A percentile compares a stretch with the other conserved stretches of the same genome.
phyloP scores from a whole-genome alignment of 2,113 vertebrate species.

The Thamnophis sirtalis region DNA sequence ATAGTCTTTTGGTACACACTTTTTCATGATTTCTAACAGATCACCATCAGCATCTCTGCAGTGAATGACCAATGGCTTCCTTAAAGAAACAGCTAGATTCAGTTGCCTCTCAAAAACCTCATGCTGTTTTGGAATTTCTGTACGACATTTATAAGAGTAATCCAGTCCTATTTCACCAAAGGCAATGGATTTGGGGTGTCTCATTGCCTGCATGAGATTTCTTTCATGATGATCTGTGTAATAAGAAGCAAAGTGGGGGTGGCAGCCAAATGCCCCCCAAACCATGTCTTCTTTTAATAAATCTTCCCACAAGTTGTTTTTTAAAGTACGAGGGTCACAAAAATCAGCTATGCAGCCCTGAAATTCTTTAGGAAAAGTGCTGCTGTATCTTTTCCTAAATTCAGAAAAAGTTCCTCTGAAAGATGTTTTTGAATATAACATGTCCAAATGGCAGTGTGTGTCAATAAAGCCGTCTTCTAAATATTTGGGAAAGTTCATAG shows the following conservation, averaged over 20 bases:
- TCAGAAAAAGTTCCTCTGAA: slow-evolving; percentile 74
- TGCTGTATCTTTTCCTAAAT: slow-evolving; percentile 67
- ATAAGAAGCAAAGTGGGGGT: slow-evolving; percentile 84
- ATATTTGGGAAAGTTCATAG: slow-evolving; percentile 1
- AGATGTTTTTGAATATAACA: slow-evolving; percentile 80
- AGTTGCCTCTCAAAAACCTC: slow-evolving; percentile 87
- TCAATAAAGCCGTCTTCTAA: slow-evolving; percentile 76
- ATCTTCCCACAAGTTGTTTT: slow-evolving; percentile 75
- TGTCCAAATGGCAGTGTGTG: slow-evolving; percentile 86
- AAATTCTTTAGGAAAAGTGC: slow-evolving; percentile 77
- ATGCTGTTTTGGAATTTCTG: slow-evolving; percentile 70
- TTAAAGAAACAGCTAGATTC: slow-evolving; percentile 75
- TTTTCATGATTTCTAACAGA: slow-evolving; percentile 82
- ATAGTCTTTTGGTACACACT: slow-evolving; percentile 81
- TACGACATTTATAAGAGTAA: slow-evolving; percentile 85
- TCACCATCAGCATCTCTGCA: slow-evolving; percentile 86
- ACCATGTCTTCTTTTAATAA: slow-evolving; percentile 81
- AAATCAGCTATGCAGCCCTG: slow-evolving; percentile 84
- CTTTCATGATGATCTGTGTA: slow-evolving; percentile 74
- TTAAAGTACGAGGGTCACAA: slow-evolving; percentile 78
- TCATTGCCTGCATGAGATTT: slow-evolving; percentile 76
- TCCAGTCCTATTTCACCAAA: slow-evolving; percentile 89
- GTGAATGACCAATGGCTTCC: slow-evolving; percentile 85
- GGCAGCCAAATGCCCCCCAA: slow-evolving; percentile 89
- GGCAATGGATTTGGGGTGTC: slow-evolving; percentile 85